A percentile compares a stretch with the other conserved stretches of the same genome.
Conservation (phyloP, 2,888 invertebrate species). For the Rugalucina vietnamica region DNA sequence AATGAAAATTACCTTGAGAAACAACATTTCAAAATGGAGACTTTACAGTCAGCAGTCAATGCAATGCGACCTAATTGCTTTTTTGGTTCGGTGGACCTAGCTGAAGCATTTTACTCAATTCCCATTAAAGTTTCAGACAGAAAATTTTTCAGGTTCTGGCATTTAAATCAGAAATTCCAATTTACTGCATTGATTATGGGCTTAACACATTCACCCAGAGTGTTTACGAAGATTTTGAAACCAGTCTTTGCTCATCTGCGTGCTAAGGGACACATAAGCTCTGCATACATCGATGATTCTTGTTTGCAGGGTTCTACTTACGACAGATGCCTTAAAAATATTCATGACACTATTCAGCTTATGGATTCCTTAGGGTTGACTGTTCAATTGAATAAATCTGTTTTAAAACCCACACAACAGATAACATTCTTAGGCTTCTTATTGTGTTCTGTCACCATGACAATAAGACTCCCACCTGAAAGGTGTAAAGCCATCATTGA, state of each 20-base stretch:
- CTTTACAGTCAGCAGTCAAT: slow-evolving; percentile 30
- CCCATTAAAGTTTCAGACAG: slow-evolving; percentile 25
- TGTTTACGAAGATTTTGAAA: slow-evolving; percentile 52
- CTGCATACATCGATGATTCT: slow-evolving; percentile 52
- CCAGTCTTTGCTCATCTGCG: slow-evolving; percentile 46
- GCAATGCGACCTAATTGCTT: slow-evolving; percentile 33
- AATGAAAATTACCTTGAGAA: slow-evolving; percentile 26
- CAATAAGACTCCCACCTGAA: slow-evolving; percentile 25
- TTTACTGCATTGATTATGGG: slow-evolving; percentile 37
- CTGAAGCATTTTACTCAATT: slow-evolving; percentile 46
- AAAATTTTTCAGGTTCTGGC: slow-evolving; percentile 51
- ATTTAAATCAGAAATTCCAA: slow-evolving; percentile 28
- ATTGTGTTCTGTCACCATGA: slow-evolving; percentile 49
- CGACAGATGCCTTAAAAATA: slow-evolving; percentile 27
- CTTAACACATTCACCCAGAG: slow-evolving; percentile 27
- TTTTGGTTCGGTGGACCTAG: slow-evolving; percentile 43
- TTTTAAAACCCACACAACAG: slow-evolving; percentile 42
- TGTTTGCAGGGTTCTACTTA: slow-evolving; percentile 34
- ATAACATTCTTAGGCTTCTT: slow-evolving; percentile 55
- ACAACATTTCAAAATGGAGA: slow-evolving; percentile 56
- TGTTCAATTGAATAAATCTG: slow-evolving; percentile 56
- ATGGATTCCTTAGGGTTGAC: slow-evolving; percentile 55
- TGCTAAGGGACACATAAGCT: slow-evolving; percentile 22
- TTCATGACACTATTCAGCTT: slow-evolving; percentile 17
- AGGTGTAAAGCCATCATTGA: slow-evolving; percentile 9